Evolutionary conservation across 2,113 vertebrate genomes (phyloP), one percentile per base, ranked within the genome.

Genomic region (Vidua macroura): DNA sequence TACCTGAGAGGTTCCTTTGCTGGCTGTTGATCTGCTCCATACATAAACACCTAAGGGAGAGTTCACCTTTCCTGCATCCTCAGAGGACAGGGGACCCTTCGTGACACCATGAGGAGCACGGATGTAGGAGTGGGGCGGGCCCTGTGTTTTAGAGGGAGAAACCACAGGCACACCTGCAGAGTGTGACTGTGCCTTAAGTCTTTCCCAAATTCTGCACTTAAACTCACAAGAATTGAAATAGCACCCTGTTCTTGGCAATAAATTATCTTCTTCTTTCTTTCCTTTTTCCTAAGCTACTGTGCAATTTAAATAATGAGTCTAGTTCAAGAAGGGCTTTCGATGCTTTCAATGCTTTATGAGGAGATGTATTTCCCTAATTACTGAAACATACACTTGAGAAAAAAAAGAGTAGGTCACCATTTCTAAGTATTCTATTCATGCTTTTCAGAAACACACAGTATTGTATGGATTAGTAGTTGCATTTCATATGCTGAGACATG

Each of bases 271-370:
- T 74, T 49, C 12, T 15, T 43, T 80, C 89, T 67, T 72, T 13
- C 43, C 22, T n/a, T 58, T 83, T 88, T 76, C n/a, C 11, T 60
- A n/a, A n/a, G 24, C 33, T 86, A 44, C 53, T 31, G 19, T 35
- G 17, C 14, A 84, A 91, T 95, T 95, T 92, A 78, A 78, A 75
- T 90, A 94, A 96, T 49, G 81, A 94, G 33, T 39, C 35, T 72
- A 48, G 53, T 48, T 43, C 28, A 75, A 68, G 13, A 23, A 88
- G 16, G 11, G 4, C 41, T 86, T 96, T 95, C 18, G 68, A 55
- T 37, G n/a, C 10, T 90, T 95, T 81, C 27, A 83, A 7, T 24
- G 25, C 14, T 81, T 41, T 66, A 63, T 25, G 46, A 86, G 68
- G 30, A 84, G 27, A n/a, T 44, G 15, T 39, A 48, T 77, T 93